Evolutionary conservation across 1,140 invertebrate genomes (phyloP).

Genomic region (Drosophila sucinea): DNA sequence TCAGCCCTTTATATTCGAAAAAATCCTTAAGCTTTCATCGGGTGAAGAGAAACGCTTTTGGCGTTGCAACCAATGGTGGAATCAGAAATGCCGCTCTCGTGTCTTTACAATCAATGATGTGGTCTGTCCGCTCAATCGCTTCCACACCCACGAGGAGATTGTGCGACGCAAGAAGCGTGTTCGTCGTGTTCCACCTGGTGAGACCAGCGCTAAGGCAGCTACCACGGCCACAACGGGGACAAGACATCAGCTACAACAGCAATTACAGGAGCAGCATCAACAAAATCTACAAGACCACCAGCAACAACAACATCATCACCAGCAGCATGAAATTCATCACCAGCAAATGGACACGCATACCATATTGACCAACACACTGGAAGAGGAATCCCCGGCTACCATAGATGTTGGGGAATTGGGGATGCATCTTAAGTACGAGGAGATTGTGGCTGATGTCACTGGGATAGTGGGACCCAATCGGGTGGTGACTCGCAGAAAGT

Average conservation of each 20-base stretch:
- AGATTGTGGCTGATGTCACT: constrained; percentile 79
- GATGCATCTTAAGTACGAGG: constrained; percentile 81
- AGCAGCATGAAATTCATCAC: constrained; percentile 37
- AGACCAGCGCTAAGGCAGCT: constrained; percentile 34
- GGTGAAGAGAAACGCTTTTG: constrained; percentile 81
- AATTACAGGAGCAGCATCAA: constrained; percentile 26
- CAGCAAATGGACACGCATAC: constrained; percentile 58
- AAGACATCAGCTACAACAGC: constrained; percentile 29
- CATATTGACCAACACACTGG: constrained; percentile 54
- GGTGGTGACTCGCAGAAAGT: constrained; percentile 58
- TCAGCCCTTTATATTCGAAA: constrained; percentile 82
- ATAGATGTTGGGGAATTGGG: constrained; percentile 72
- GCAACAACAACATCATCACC: constrained; percentile 31
- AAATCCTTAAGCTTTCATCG: constrained; percentile 71
- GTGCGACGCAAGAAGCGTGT: constrained; percentile 78
- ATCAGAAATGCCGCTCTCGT: constrained; percentile 80
- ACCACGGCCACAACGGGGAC: not conserved
- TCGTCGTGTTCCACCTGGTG: constrained; percentile 55
- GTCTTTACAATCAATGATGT: constrained; percentile 81
- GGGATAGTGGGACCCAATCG: constrained; percentile 55
- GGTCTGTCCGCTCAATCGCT: constrained; percentile 76
- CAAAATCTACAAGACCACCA: constrained; percentile 41
- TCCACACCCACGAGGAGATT: constrained; percentile 82
- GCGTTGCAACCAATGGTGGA: constrained; percentile 83
- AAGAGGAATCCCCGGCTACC: constrained; percentile 61